Evolutionary conservation across 2,888 invertebrate species (phyloP), one percentile per base, ranked within the genome.

Genomic region (Teinopalpus imperialis): DNA sequence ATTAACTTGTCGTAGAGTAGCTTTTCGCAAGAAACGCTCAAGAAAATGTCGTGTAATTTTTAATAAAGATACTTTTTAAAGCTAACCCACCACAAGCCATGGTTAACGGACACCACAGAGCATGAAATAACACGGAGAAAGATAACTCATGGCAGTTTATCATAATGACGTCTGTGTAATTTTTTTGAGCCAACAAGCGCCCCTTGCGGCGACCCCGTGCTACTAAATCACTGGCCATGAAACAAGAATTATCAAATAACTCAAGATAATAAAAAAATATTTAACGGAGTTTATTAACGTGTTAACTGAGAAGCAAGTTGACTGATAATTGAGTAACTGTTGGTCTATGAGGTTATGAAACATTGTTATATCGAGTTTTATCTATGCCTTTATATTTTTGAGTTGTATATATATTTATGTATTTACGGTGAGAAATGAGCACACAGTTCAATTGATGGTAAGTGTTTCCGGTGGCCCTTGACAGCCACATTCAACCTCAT

Each of bases 211-310:
- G 74, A 76, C 76, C 74, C 72, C 68, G 55, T 43, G 61, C 66
- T 51, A 71, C 70, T 85, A 83, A 85, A 85, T 85, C 81, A 83
- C 61, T 50, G 53, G 42, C 52, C 52, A 53, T 53, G 73, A 56
- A 78, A 81, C 80, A 71, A 63, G 74, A 80, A 81, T 85, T 81
- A 83, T 83, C 79, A 81, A 81, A 80, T 77, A 80, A 77, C 74
- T 74, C 75, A 69, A 77, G 82, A 82, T 85, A 79, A 74, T 75
- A 62, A 67, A 69, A 72, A 71, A 68, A 45, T 45, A 40, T 40
- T 21, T 29, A 62, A 68, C 59, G 31, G 48, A 54, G 49, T 60
- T 63, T 61, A n/a, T 58, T 64, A 48, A 53, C 46, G 42, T 46
- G 43, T 41, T 41, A 41, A 41, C n/a, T n/a, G 27, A 34, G 27